Base-by-base conservation (phyloP, 2,113 vertebrate genomes). In the Lepus europaeus region DNA sequence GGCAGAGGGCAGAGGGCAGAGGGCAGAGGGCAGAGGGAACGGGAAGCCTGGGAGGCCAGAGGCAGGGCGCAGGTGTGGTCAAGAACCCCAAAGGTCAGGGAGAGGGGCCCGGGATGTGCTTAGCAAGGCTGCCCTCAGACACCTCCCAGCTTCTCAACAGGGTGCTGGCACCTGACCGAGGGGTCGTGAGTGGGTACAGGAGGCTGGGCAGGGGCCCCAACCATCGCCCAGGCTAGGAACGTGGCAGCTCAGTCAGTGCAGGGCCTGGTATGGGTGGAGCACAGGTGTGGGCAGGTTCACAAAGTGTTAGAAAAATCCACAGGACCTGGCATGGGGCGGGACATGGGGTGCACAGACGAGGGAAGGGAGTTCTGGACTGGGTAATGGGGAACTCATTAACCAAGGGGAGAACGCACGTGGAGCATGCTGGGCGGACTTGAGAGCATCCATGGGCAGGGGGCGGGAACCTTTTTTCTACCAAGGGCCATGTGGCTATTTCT, bases 11-110 rank as follows among this genome's bases (percentile, higher is more conserved):
- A 45, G 45, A 45, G 6, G 45, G 45, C 45, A 45, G 39, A 45
- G 39, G 39, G 39, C 39, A 45, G 39, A 45, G 39, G 39, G 39
- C 39, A 4, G 39, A 45, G 39, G 45, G 45, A 45, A 45, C 6
- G 1, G 45, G 45, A 45, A 45, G 33, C 27, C 36, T 29, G 49
- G 6, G 49, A 12, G 0, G 0, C 45, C 1, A 0, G 36, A 2
- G 51, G 36, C 17, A 1, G 6, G 70, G 49, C 6, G 7, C 45
- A 9, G 45, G 45, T 45, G 45, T 45, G 45, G 45, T 45, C 45
- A 45, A 45, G 45, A 45, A 45, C 45, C 45, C 45, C 45, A 45
- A 45, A 45, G 45, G 45, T 45, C 45, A 45, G 22, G 61, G 27
- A 39, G 31, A 27, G 61, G 9, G 17, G n/a, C 13, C 77, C 11